Evolutionary conservation across 2,113 vertebrate species (phyloP).

Genomic region (Dicrurus megarhynchus): DNA sequence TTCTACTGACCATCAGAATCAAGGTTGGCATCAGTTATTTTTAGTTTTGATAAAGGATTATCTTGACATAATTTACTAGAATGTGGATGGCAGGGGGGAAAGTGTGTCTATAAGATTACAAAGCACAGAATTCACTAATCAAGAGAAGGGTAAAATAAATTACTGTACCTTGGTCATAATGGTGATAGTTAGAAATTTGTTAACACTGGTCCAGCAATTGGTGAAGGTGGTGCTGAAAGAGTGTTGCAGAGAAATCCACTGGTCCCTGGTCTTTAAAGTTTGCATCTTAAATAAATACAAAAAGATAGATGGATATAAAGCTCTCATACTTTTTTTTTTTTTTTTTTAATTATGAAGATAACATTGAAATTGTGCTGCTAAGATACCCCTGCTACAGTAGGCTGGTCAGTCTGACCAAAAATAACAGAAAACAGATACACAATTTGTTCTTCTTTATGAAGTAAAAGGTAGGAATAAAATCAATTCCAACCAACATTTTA

Average conservation of each 20-base stretch:
- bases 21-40: neutral
- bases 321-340: rapidly evolving
- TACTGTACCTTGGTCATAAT: neutral
- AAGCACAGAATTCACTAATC: neutral
- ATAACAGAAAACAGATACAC: neutral
- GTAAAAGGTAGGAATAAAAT: neutral
- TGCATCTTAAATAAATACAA: neutral
- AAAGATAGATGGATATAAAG: neutral
- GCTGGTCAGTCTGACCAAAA: neutral
- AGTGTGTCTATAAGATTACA: neutral
- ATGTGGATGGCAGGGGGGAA: neutral
- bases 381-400: neutral
- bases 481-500: neutral
- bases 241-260: neutral
- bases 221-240: neutral
- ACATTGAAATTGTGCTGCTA: neutral
- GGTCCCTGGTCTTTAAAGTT: neutral
- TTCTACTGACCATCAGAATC: neutral
- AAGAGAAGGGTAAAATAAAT: neutral
- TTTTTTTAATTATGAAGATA: neutral
- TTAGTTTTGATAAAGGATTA: neutral
- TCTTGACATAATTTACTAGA: neutral
- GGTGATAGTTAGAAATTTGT: neutral
- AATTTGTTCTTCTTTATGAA: neutral
- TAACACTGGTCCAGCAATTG: neutral